Percentiles rank a stretch among this genome's conserved stretches.
These are phyloP conservation scores for Trichogramma pretiosum DNA, from an alignment of 1,140 invertebrate species.

Conservation along the genomic window DNA sequence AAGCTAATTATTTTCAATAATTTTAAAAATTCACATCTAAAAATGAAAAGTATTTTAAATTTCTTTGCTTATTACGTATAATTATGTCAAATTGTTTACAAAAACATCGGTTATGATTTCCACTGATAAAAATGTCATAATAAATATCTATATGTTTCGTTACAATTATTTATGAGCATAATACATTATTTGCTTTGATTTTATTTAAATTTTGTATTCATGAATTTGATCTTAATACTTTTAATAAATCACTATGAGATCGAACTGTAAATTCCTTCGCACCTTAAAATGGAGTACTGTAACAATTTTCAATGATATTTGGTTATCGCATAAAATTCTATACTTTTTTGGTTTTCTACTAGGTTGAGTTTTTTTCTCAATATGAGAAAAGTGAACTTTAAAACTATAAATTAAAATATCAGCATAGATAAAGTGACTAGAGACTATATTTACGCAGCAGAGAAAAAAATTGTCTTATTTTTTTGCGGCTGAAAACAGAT, in stretches of 20 bases:
- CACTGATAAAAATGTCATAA: too few species aligned
- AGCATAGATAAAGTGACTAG: not conserved
- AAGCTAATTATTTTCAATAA: too few species aligned
- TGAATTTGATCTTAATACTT: too few species aligned
- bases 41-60: too few species aligned
- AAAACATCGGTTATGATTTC: too few species aligned
- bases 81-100: too few species aligned
- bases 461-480: too few species aligned
- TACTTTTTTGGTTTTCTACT: not conserved
- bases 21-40: too few species aligned
- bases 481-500: not conserved
- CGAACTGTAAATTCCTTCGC: constrained; percentile 10
- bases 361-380: constrained; percentile 10
- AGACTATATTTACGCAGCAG: too few species aligned
- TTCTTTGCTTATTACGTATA: too few species aligned
- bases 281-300: constrained; percentile 9
- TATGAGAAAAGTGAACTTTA: constrained; percentile 13
- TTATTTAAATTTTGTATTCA: too few species aligned
- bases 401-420: not conserved
- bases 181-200: not conserved
- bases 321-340: constrained; percentile 1
- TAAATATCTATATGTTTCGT: not conserved
- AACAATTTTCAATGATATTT: constrained; percentile 12
- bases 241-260: constrained; percentile 10
- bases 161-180: not conserved